These are phyloP conservation scores for Ursus arctos DNA, from an alignment of 2,113 vertebrate genomes.

Conservation along the genomic window DNA sequence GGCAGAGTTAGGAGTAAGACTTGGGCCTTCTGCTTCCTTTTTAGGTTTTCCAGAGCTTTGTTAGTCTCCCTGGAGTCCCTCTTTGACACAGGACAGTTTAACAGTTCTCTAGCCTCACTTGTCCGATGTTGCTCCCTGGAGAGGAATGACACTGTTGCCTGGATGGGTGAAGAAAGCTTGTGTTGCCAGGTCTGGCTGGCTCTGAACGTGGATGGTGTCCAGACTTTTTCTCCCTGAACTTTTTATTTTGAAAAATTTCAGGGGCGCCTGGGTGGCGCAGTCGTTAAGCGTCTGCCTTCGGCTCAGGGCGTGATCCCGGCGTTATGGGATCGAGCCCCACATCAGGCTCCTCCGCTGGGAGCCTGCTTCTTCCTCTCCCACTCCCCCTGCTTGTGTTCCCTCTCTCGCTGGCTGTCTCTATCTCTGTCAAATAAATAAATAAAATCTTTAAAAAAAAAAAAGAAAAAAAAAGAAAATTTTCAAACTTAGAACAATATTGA, in stretches of 20 bases:
- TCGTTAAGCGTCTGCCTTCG: too few species aligned
- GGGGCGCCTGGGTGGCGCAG: too few species aligned
- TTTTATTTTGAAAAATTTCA: not conserved
- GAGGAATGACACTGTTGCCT: not conserved
- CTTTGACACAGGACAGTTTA: fast-evolving
- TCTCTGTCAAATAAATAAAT: too few species aligned
- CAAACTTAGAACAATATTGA: not conserved
- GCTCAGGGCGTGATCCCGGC: too few species aligned
- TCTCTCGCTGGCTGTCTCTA: too few species aligned
- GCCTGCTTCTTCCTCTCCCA: too few species aligned
- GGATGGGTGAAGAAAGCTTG: not conserved
- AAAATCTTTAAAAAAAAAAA: too few species aligned
- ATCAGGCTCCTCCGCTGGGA: too few species aligned
- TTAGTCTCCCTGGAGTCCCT: not conserved
- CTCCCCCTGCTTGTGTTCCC: too few species aligned
- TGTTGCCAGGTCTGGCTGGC: not conserved
- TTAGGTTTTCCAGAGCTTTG: slow-evolving; percentile 23
- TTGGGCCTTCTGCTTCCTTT: not conserved
- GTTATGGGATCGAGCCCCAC: too few species aligned
- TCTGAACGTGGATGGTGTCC: not conserved
- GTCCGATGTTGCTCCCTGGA: not conserved
- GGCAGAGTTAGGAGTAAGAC: not conserved
- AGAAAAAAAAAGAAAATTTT: not conserved
- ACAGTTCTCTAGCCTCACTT: not conserved
- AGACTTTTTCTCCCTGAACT: not conserved